phyloP scores from a whole-genome alignment of 2,797 vertebrate species.

The Acrocephalus scirpaceus region DNA sequence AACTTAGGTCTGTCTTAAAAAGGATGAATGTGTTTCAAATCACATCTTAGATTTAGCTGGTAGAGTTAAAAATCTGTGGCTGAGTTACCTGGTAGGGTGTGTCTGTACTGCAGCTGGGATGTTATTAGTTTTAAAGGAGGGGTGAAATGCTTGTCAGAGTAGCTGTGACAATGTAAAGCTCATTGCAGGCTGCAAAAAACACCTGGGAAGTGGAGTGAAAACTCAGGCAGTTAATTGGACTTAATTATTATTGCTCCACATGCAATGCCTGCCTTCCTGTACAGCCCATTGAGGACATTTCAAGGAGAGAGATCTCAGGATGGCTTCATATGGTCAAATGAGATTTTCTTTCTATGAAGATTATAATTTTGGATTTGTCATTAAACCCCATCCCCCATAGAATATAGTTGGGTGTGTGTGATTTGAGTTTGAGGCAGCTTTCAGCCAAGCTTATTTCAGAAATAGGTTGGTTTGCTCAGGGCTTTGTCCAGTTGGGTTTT shows the following conservation, averaged over 20 bases:
- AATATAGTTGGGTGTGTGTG: not conserved
- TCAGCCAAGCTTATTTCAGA: not conserved
- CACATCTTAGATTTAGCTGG: not conserved
- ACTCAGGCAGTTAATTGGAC: not conserved
- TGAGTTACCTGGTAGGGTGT: not conserved
- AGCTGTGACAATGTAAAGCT: not conserved
- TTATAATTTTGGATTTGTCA: not conserved
- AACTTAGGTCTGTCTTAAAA: not conserved
- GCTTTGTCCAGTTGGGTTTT: not conserved
- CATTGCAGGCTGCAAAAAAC: not conserved
- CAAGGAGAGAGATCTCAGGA: not conserved
- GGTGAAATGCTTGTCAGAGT: not conserved
- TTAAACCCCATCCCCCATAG: not conserved
- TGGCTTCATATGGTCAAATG: not conserved
- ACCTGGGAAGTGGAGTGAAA: conserved; percentile 1
- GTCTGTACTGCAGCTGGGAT: not conserved
- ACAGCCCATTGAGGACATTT: not conserved
- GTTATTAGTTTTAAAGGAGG: not conserved
- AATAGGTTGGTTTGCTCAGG: not conserved
- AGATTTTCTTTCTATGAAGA: not conserved
- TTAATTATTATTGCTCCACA: not conserved
- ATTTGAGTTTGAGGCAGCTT: not conserved
- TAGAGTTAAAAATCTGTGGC: not conserved
- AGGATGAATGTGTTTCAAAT: not conserved
- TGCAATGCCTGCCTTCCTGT: not conserved